Conservation (phyloP, 2,888 invertebrate genomes). For the Neoascia interrupta region DNA sequence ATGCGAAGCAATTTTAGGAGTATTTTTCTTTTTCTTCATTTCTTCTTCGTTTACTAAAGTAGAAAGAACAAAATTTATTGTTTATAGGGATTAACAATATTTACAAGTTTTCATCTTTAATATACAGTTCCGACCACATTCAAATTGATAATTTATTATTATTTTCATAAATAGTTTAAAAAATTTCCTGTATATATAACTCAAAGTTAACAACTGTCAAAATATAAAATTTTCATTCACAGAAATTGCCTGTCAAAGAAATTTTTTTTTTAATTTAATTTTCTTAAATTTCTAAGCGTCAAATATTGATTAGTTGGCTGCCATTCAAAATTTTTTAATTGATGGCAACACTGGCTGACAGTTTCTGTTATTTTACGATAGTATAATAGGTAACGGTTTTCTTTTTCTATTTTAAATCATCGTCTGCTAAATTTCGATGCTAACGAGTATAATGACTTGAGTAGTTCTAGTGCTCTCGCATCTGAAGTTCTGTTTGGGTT, state of each 20-base stretch:
- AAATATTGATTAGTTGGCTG: conserved; percentile 10
- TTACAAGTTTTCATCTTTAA: conserved; percentile 47
- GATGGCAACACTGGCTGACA: conserved; percentile 21
- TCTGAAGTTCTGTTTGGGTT: conserved; percentile 81
- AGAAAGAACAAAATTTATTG: conserved; percentile 26
- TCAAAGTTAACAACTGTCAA: conserved; percentile 15
- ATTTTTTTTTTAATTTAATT: background rate
- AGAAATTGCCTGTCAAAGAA: conserved; percentile 13
- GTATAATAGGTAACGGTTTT: background rate
- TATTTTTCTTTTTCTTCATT: conserved; percentile 15
- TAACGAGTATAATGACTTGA: conserved; percentile 90
- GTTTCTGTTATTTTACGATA: conserved; percentile 20
- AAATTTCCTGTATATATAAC: background rate
- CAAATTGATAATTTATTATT: background rate
- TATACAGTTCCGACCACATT: conserved; percentile 26
- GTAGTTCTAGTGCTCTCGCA: conserved; percentile 88
- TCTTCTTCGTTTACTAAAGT: conserved; percentile 25
- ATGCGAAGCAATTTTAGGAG: conserved; percentile 48
- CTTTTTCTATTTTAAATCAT: conserved; percentile 66
- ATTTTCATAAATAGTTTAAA: background rate
- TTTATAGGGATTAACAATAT: conserved; percentile 52
- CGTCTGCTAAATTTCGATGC: conserved; percentile 90
- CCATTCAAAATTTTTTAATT: conserved; percentile 14
- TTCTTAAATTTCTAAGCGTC: conserved; percentile 13
- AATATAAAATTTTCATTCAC: no score